Evolutionary conservation across 2,888 invertebrate genomes (phyloP).

Genomic region (Leptogaster cylindrica): DNA sequence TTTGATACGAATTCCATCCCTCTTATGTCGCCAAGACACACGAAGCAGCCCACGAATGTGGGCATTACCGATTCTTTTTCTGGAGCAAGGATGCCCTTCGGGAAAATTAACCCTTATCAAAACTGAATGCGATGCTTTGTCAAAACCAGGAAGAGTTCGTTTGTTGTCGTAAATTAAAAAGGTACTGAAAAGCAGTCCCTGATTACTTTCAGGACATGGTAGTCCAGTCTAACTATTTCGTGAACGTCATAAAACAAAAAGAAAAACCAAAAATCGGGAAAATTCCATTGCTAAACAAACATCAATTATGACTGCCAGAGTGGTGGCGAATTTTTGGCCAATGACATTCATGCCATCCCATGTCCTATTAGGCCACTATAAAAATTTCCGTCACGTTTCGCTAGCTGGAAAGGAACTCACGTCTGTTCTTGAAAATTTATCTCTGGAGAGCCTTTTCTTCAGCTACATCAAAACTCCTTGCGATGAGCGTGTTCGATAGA

Average conservation of each 20-base stretch:
- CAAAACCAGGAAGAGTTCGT: too few species aligned
- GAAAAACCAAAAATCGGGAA: not conserved
- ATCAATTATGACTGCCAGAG: slow-evolving; percentile 17
- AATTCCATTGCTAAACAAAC: too few species aligned
- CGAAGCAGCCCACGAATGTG: too few species aligned
- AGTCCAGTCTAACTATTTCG: not conserved
- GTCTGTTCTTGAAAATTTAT: slow-evolving; percentile 31
- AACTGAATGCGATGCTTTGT: slow-evolving; percentile 15
- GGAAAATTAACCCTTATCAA: slow-evolving; percentile 21
- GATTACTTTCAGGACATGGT: not conserved
- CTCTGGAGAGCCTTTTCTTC: slow-evolving; percentile 24
- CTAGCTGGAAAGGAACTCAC: slow-evolving; percentile 6
- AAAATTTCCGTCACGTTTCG: slow-evolving; percentile 28
- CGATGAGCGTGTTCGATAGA: slow-evolving; percentile 27
- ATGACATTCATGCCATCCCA: not conserved
- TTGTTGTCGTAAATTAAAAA: too few species aligned
- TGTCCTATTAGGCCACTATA: slow-evolving; percentile 1
- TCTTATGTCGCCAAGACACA: too few species aligned
- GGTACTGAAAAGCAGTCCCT: not conserved
- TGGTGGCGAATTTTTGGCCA: not conserved
- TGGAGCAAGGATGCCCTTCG: too few species aligned
- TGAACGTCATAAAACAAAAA: slow-evolving; percentile 3
- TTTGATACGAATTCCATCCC: too few species aligned
- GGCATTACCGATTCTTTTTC: too few species aligned
- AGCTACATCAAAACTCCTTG: slow-evolving; percentile 25